Conservation (phyloP, 2,888 invertebrate genomes). For the Calameuta filiformis region DNA sequence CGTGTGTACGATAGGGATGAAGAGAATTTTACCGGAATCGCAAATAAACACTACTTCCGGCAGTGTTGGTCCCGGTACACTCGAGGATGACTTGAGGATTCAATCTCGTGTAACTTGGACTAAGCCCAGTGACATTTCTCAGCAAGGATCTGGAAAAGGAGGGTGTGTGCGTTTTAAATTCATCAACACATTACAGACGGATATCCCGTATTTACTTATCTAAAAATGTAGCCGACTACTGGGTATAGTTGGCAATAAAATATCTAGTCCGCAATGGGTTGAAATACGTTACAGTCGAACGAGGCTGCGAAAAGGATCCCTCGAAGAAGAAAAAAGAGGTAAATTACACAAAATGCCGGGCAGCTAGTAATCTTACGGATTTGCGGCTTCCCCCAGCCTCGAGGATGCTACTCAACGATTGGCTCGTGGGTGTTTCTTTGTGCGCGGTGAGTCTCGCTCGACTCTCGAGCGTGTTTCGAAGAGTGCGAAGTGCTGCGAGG, state of each 20-base stretch:
- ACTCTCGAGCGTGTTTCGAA: background rate
- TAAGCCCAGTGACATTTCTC: background rate
- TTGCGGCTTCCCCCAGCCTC: background rate
- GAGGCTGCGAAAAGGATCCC: background rate
- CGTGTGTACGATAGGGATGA: background rate
- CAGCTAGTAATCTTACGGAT: background rate
- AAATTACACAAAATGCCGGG: background rate
- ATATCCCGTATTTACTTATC: no score
- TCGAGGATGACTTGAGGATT: background rate
- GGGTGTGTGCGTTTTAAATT: background rate
- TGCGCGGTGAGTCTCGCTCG: background rate
- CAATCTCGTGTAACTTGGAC: background rate
- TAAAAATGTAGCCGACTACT: no score
- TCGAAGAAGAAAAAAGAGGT: background rate
- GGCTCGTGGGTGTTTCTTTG: background rate
- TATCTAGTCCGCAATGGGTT: no score
- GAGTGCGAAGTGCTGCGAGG: constrained; percentile 13
- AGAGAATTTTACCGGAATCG: background rate
- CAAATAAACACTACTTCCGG: background rate
- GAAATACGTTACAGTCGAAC: background rate
- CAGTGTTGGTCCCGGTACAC: background rate
- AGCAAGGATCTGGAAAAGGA: background rate
- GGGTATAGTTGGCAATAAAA: no score
- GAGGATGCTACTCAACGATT: background rate
- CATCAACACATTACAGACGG: background rate